Evolutionary conservation across 1,140 invertebrate species (phyloP).

Genomic region (Acromyrmex heyeri): DNA sequence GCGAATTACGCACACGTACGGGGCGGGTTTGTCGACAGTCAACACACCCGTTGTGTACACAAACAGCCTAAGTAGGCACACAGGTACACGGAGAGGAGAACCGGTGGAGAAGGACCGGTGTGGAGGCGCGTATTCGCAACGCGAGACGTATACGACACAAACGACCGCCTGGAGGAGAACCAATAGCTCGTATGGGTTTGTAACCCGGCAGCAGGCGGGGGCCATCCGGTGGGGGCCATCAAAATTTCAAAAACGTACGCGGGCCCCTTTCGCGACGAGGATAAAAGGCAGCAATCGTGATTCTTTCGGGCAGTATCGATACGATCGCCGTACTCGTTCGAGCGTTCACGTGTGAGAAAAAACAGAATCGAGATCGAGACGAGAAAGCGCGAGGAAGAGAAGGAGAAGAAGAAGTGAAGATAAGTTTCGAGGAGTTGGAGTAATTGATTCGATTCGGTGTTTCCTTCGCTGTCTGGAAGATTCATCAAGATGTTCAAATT

Average conservation of each 20-base stretch:
- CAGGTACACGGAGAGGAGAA: conserved; percentile 48
- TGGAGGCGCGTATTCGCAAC: conserved; percentile 56
- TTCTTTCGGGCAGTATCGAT: conserved; percentile 87
- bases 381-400: conserved; percentile 32
- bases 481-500: conserved; percentile 87
- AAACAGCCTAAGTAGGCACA: conserved; percentile 50
- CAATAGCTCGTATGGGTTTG: conserved; percentile 78
- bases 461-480: neutral
- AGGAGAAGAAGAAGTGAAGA: conserved; percentile 12
- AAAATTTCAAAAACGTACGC: conserved; percentile 88
- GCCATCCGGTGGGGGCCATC: conserved; percentile 90
- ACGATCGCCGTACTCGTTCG: conserved; percentile 84
- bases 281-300: conserved; percentile 87
- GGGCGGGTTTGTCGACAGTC: conserved; percentile 63
- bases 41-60: conserved; percentile 53
- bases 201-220: conserved; percentile 73
- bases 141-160: conserved; percentile 65
- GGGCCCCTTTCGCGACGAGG: conserved; percentile 86
- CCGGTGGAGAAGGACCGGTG: conserved; percentile 55
- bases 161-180: conserved; percentile 77
- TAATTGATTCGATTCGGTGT: conserved; percentile 28
- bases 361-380: neutral
- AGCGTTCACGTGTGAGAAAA: conserved; percentile 62
- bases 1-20: conserved; percentile 11
- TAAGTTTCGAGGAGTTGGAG: conserved; percentile 41